Percentiles rank a stretch among this genome's conserved stretches.
phyloP scores from a whole-genome alignment of 1,140 invertebrate genomes.

The Drosophila carrolli region DNA sequence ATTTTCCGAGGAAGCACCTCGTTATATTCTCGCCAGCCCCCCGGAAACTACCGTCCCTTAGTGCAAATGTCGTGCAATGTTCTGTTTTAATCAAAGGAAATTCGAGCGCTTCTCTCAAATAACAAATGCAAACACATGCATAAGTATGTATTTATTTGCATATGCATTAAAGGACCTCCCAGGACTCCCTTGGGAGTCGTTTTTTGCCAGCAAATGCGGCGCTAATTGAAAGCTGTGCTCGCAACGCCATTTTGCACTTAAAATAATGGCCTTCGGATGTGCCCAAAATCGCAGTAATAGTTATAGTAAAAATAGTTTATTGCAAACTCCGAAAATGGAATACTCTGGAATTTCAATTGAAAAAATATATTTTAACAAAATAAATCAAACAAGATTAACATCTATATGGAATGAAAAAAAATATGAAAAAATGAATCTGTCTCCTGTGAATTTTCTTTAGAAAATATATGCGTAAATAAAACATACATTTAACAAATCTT shows the following conservation, averaged over 20 bases:
- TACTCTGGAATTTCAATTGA: not conserved
- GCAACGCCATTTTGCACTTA: constrained; percentile 31
- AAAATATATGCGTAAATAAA: too few species aligned
- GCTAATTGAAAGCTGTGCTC: constrained; percentile 35
- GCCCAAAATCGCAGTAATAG: not conserved
- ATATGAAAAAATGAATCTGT: too few species aligned
- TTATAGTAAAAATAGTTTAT: not conserved
- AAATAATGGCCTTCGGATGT: constrained; percentile 23
- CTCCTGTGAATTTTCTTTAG: too few species aligned
- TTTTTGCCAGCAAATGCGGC: constrained; percentile 4
- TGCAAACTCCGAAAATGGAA: not conserved
- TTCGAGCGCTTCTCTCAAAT: constrained; percentile 32
- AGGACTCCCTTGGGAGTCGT: constrained; percentile 4
- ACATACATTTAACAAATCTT: too few species aligned
- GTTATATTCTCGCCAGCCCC: not conserved
- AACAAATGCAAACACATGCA: constrained; percentile 25
- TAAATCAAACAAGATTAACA: too few species aligned
- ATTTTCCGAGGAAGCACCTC: constrained; percentile 3
- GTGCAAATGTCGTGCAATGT: constrained; percentile 45
- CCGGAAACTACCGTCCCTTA: not conserved
- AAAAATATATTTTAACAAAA: not conserved
- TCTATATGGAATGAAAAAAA: too few species aligned
- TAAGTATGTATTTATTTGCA: constrained; percentile 7
- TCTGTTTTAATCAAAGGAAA: constrained; percentile 50
- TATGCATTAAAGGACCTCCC: constrained; percentile 9